Evolutionary conservation across 2,888 invertebrate genomes (phyloP).

Genomic region (Leistus spinibarbis): DNA sequence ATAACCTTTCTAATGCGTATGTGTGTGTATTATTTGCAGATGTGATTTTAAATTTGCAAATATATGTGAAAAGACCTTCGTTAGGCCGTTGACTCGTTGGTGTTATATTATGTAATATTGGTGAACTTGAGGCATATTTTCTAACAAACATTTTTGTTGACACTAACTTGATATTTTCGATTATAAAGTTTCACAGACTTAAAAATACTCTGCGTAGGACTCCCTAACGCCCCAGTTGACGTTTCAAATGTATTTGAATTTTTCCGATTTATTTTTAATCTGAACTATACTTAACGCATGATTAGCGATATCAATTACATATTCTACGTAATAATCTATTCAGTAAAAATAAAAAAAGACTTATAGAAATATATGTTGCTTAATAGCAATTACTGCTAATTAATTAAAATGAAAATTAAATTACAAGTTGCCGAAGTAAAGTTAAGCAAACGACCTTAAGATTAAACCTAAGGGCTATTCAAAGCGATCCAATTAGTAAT

Average conservation of each 20-base stretch:
- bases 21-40: conserved; percentile 16
- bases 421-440: too few relatives aligned
- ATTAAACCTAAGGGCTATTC: too few relatives aligned
- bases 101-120: neutral
- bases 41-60: conserved; percentile 27
- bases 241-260: conserved; percentile 2
- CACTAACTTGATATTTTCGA: conserved; percentile 1
- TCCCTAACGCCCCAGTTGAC: neutral
- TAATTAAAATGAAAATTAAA: too few relatives aligned
- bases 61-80: conserved; percentile 14
- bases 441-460: too few relatives aligned
- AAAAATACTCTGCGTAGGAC: conserved; percentile 13
- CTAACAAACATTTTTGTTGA: conserved; percentile 19
- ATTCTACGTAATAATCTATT: too few relatives aligned
- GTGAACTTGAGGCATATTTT: conserved; percentile 29
- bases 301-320: too few relatives aligned
- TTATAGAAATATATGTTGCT: too few relatives aligned
- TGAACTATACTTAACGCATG: too few relatives aligned
- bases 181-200: neutral
- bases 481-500: too few relatives aligned
- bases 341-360: too few relatives aligned
- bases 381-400: too few relatives aligned
- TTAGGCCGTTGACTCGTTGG: conserved; percentile 17
- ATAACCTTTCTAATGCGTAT: conserved; percentile 32
- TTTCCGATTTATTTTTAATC: conserved; percentile 13